A percentile compares a stretch with the other conserved stretches of the same genome.
Conservation (phyloP, 2,888 invertebrate genomes). For the Oscheius sp. region DNA sequence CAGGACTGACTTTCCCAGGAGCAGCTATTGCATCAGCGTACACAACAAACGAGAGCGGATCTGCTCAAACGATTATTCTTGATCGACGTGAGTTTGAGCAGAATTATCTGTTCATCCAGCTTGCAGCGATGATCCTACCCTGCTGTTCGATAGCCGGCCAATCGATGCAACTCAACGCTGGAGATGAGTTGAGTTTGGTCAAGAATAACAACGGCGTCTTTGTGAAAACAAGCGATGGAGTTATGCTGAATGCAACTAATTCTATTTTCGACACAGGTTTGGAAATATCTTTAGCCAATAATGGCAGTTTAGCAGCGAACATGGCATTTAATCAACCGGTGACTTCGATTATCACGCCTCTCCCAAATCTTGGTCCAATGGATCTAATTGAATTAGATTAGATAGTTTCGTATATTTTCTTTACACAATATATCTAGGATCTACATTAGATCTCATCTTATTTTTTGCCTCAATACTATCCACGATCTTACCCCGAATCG, state of each 20-base stretch:
- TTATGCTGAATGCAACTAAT: constrained; percentile 6
- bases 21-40: not conserved
- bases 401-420: not conserved
- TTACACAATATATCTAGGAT: not conserved
- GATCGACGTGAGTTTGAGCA: constrained; percentile 25
- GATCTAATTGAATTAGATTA: constrained; percentile 5
- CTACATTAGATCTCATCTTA: not conserved
- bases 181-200: constrained; percentile 12
- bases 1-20: constrained; percentile 7
- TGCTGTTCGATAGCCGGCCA: not conserved
- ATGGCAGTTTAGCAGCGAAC: not conserved
- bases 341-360: not conserved
- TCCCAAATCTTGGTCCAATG: not conserved
- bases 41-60: not conserved
- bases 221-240: constrained; percentile 6
- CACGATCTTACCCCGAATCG: too few relatives aligned
- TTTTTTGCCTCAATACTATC: too few relatives aligned
- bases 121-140: constrained; percentile 10
- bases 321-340: not conserved
- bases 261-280: constrained; percentile 16
- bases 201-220: not conserved
- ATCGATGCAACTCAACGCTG: not conserved
- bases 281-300: not conserved
- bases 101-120: too few relatives aligned
- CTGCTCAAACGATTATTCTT: constrained; percentile 17